A percentile compares a stretch with the other conserved stretches of the same genome.
phyloP scores from a whole-genome alignment of 2,888 invertebrate species.

The Muschampia plurimacula region DNA sequence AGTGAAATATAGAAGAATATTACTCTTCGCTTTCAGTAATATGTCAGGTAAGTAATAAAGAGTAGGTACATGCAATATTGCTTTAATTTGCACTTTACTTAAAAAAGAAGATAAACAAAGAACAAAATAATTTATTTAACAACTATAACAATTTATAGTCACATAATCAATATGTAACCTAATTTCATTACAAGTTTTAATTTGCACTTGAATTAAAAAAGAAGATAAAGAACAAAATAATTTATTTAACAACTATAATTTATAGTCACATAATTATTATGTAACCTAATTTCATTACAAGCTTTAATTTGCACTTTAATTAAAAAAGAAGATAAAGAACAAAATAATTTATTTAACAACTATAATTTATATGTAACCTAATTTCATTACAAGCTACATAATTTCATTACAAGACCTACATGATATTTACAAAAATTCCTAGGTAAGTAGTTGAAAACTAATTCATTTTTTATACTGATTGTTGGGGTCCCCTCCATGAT shows the following conservation, averaged over 20 bases:
- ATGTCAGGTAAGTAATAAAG: no score
- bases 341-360: constrained; percentile 24
- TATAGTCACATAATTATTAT: neutral
- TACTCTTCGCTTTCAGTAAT: no score
- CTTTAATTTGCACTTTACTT: neutral
- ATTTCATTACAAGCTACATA: neutral
- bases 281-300: constrained; percentile 1
- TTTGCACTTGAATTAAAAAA: neutral
- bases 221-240: constrained; percentile 5
- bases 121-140: constrained; percentile 23
- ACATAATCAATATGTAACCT: neutral
- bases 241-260: constrained; percentile 14
- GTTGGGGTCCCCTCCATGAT: constrained; percentile 76
- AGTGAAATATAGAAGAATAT: no score
- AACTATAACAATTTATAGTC: neutral
- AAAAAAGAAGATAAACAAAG: neutral
- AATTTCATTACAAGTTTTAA: neutral
- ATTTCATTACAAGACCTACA: neutral
- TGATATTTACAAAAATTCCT: constrained; percentile 6
- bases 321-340: neutral
- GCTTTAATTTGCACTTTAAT: neutral
- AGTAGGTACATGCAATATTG: no score
- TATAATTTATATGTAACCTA: neutral
- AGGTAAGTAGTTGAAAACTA: neutral
- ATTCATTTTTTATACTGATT: constrained; percentile 50